Evolutionary conservation across 2,888 invertebrate species (phyloP), one percentile per base, ranked within the genome.

Genomic region (Yponomeuta evonymella): DNA sequence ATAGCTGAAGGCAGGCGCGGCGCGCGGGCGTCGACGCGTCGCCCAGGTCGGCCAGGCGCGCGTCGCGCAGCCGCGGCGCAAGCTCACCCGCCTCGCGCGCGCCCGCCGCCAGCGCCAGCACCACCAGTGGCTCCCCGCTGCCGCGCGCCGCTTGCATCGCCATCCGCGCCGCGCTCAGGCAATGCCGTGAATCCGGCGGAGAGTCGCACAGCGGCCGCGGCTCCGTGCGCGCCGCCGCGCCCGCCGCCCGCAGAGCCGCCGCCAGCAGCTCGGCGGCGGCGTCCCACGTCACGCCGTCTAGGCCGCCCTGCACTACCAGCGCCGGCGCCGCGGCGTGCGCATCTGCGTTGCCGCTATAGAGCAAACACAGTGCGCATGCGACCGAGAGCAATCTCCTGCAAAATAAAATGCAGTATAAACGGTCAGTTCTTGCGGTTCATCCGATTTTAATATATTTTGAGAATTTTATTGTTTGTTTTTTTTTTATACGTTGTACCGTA

Each of bases 11-110:
- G 77, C 89, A 89, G 62, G 80, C 75, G 71, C 88, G 83, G 71
- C 83, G 83, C 72, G 79, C 71, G 2, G 84, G 79, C 68, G 85
- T 82, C 70, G 80, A 76, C 48, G 81, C 83, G 75, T 85, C 86
- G 5, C 86, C 86, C 12, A 86, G 76, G 74, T 83, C 84, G 74
- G 81, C 83, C 2, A 89, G 79, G 4, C 86, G 86, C 64, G 76
- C 77, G 73, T 87, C 87, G 64, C 85, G 83, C 74, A 87, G 81
- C 48, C 72, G 11, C 15, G 51, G 43, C 29, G 69, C 15, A 51
- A 36, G 11, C 51, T 29, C 36, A 4, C n/a, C 62, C 62, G 62
- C 62, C 62, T 6, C 4, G 62, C 62, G n/a, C 62, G 62, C 62
- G 62, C 62, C 62, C 62, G 8, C n/a, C 62, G 62, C 6, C 62